phyloP scores from a whole-genome alignment of 1,140 invertebrate species.

The Oncopodura yosiiana region DNA sequence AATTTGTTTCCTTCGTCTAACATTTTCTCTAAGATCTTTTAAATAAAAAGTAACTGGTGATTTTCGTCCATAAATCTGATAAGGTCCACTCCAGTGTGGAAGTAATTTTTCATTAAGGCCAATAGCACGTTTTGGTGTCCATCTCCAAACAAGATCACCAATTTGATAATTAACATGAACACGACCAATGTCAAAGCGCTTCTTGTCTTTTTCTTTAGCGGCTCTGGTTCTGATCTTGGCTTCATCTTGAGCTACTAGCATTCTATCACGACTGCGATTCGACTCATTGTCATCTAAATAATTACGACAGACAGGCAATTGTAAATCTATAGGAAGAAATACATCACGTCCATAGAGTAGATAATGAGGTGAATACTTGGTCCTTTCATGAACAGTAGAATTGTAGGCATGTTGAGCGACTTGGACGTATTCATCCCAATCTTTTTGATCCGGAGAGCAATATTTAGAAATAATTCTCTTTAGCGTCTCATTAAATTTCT shows the following conservation, averaged over 20 bases:
- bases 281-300: background rate
- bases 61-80: background rate
- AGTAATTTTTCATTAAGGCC: background rate
- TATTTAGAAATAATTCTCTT: conserved; percentile 34
- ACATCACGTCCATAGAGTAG: conserved; percentile 42
- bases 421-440: conserved; percentile 43
- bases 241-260: background rate
- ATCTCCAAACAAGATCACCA: background rate
- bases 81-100: background rate
- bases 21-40: background rate
- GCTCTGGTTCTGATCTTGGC: background rate
- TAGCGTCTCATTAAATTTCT: background rate
- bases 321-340: conserved; percentile 27
- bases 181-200: background rate
- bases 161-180: background rate
- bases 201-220: conserved; percentile 2
- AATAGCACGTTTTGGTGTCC: background rate
- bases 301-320: background rate
- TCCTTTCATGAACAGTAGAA: conserved; percentile 40
- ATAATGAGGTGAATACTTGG: conserved; percentile 40
- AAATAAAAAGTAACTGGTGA: background rate
- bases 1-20: background rate
- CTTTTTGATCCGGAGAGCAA: conserved; percentile 35
- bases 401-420: conserved; percentile 44
- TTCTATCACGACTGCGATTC: background rate